phyloP scores from a whole-genome alignment of 2,113 vertebrate species.

The Daphoenositta chrysoptera region DNA sequence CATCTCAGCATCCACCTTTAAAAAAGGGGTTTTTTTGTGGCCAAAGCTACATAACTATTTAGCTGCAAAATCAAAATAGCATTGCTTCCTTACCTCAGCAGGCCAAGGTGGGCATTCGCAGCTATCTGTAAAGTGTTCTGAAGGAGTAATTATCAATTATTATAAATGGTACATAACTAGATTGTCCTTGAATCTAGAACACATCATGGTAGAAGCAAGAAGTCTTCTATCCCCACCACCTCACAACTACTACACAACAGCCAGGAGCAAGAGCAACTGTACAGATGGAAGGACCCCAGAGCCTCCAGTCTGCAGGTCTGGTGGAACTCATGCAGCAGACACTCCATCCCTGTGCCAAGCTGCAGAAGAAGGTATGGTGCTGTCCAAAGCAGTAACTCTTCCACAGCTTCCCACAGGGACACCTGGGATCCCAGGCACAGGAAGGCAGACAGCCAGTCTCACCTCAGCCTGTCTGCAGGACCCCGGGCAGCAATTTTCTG shows the following conservation, averaged over 20 bases:
- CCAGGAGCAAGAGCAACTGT: neutral
- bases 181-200: neutral
- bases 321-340: neutral
- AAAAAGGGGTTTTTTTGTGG: neutral
- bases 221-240: neutral
- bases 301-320: neutral
- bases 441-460: neutral
- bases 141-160: neutral
- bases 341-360: neutral
- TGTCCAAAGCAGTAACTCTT: neutral
- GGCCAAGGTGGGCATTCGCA: neutral
- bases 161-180: neutral
- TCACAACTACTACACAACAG: neutral
- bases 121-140: constrained; percentile 1
- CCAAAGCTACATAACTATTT: neutral
- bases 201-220: neutral
- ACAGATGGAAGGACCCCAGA: neutral
- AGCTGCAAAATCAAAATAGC: neutral
- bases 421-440: neutral
- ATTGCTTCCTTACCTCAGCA: constrained; percentile 2
- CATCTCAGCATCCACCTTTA: neutral
- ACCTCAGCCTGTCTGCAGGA: neutral
- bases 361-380: neutral
- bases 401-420: neutral
- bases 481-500: neutral